A percentile compares a stretch with the other conserved stretches of the same genome.
Evolutionary conservation across 2,888 invertebrate genomes (phyloP).

Genomic region (Steromphala cineraria): DNA sequence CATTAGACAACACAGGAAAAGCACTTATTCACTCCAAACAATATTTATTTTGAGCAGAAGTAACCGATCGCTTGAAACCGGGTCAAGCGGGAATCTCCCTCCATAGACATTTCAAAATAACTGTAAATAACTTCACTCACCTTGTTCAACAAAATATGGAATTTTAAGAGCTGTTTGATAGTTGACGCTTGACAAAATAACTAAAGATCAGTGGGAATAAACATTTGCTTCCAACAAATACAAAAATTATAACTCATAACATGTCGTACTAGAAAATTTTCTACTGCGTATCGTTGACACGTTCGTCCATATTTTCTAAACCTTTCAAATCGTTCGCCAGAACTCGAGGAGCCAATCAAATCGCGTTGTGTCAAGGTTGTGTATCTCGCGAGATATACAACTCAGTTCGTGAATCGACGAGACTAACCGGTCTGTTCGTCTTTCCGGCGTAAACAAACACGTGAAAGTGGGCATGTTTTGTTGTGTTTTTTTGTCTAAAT

Average conservation of each 20-base stretch:
- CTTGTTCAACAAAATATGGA: too few species aligned
- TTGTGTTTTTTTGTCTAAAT: background rate
- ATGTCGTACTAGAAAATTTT: background rate
- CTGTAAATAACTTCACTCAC: too few species aligned
- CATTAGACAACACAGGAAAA: too few species aligned
- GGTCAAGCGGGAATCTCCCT: too few species aligned
- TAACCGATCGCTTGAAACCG: too few species aligned
- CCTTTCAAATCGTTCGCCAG: slow-evolving; percentile 28
- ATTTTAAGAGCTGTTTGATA: too few species aligned
- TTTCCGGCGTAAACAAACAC: slow-evolving; percentile 9
- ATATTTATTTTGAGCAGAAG: too few species aligned
- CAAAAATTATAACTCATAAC: background rate
- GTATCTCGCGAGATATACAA: slow-evolving; percentile 25
- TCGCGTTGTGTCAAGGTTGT: background rate
- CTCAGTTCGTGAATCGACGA: background rate
- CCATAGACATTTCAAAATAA: too few species aligned
- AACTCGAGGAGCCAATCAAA: slow-evolving; percentile 10
- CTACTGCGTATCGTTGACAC: background rate
- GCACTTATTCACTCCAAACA: too few species aligned
- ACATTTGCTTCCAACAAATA: background rate
- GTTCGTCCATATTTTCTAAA: too few species aligned
- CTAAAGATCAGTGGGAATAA: background rate
- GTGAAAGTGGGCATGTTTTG: background rate
- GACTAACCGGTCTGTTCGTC: background rate
- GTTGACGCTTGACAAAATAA: background rate